Base-by-base conservation (phyloP, 2,113 vertebrate species). In the Hippolais icterina region DNA sequence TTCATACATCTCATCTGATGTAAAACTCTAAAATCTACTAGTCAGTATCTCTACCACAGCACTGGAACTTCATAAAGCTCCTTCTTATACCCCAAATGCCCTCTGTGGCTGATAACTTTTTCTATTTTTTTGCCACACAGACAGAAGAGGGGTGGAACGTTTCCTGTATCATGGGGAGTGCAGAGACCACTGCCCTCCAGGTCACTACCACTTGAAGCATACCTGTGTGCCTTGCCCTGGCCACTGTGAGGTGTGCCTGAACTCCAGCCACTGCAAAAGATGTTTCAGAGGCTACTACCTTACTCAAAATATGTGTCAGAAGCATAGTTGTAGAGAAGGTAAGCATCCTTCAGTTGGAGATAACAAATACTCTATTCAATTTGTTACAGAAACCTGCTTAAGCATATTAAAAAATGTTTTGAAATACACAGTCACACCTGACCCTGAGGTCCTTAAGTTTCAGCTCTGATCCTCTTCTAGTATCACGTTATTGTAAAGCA, bases 121-220 rank as follows among this genome's bases (percentile, higher is more conserved):
- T 52, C n/a, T 28, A 16, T 54, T 88, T 94, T 10, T 21, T 60
- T 86, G 33, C 64, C 75, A 16, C 47, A 57, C 96, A 99, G 99
- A 99, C 80, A 97, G 78, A 71, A 97, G 97, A 33, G 97, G 96
- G 17, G 96, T 65, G 10, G 54, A 96, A 18, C 97, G 93, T 59
- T 99, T 98, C 96, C 90, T 99, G 17, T 98, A 98, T 35, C 44
- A 79, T 33, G 96, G 97, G 23, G 96, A 98, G 83, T 99, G 99
- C 96, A 97, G 95, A 64, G 98, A 98, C 20, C 94, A 53, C 72
- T 99, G 99, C 87, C 99, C 99, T 4, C 60, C 72, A 21, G 98
- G 97, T 10, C 68, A 97, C 89, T 97, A 98, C 90, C 97, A 97
- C 33, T 92, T 96, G 6, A 59, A 35, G 2, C 66, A 96, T 2